Conservation (phyloP, 2,797 vertebrate species). For the Nyctibius grandis region DNA sequence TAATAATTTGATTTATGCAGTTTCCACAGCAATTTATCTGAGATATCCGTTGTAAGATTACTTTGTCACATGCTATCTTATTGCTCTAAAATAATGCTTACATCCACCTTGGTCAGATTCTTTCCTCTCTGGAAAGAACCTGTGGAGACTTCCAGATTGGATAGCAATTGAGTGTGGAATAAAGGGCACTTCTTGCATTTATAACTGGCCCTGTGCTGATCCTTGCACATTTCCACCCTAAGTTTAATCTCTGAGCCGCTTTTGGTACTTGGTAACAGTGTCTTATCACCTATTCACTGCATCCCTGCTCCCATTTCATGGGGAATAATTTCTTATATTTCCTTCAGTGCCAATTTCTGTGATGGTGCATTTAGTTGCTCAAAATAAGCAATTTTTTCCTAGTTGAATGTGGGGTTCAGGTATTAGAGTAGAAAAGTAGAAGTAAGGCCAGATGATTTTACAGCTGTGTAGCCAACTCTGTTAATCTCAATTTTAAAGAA, state of each 20-base stretch:
- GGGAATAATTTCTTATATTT: background rate
- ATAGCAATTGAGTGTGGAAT: background rate
- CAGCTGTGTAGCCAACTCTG: background rate
- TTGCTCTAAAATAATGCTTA: background rate
- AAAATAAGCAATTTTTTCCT: background rate
- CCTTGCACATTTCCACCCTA: background rate
- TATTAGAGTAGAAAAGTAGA: background rate
- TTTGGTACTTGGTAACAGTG: background rate
- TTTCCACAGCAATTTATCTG: background rate
- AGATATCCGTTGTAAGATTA: background rate
- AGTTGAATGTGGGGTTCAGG: background rate
- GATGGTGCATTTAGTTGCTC: background rate
- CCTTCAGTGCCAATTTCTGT: background rate
- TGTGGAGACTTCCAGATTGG: background rate
- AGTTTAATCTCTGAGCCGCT: background rate
- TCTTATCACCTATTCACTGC: background rate
- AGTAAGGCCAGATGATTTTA: background rate
- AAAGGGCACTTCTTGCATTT: background rate
- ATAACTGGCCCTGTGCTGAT: background rate
- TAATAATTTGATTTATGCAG: background rate
- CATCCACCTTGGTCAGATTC: background rate
- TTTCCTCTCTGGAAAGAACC: background rate
- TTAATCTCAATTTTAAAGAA: background rate
- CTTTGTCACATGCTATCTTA: background rate
- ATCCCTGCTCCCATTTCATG: background rate